phyloP scores from a whole-genome alignment of 2,888 invertebrate species.

The Busseola fusca region DNA sequence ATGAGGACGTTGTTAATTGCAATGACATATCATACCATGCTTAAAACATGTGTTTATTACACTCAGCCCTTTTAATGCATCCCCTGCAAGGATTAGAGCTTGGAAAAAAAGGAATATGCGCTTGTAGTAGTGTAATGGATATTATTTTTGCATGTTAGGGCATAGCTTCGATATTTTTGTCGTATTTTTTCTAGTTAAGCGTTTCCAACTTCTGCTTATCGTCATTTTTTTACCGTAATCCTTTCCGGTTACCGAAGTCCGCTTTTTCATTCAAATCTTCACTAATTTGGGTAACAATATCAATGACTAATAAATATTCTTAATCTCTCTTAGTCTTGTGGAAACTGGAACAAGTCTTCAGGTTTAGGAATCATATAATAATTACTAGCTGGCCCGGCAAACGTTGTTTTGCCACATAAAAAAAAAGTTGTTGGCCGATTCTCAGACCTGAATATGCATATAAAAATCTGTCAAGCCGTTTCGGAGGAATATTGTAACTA shows the following conservation, averaged over 20 bases:
- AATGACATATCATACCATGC: conserved; percentile 64
- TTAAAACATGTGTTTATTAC: conserved; percentile 43
- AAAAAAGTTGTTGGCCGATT: too few species aligned
- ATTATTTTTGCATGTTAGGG: conserved; percentile 8
- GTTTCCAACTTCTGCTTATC: background rate
- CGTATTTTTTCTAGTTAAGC: background rate
- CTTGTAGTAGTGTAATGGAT: background rate
- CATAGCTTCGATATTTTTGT: background rate
- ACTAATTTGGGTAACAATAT: background rate
- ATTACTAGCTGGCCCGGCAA: too few species aligned
- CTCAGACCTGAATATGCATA: too few species aligned
- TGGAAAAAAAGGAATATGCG: background rate
- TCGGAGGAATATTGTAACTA: too few species aligned
- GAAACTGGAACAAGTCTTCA: conserved; percentile 7
- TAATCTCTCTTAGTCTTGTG: conserved; percentile 5
- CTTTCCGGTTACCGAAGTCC: background rate
- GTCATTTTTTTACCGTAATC: background rate
- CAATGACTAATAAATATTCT: background rate
- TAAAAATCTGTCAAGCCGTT: too few species aligned
- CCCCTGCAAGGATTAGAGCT: conserved; percentile 11
- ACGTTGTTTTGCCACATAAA: too few species aligned
- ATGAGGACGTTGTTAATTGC: conserved; percentile 74
- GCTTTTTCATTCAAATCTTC: background rate
- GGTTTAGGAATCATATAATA: background rate
- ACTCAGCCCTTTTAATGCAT: conserved; percentile 22